Conservation (phyloP, 2,797 vertebrate genomes). For the Aphelocoma californica region DNA sequence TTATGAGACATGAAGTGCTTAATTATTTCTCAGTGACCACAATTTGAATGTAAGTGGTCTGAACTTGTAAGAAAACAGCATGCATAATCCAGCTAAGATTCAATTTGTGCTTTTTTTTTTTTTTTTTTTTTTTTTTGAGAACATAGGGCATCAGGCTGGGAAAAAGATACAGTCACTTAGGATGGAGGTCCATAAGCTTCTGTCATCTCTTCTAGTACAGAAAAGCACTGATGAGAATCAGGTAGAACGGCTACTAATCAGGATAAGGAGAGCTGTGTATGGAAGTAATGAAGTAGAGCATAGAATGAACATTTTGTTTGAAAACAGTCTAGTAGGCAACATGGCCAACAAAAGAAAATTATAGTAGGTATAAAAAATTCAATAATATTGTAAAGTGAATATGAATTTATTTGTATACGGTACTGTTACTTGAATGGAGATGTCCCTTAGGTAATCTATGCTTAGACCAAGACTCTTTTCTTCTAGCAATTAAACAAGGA, state of each 20-base stretch:
- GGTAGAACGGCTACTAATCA: background rate
- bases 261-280: background rate
- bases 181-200: background rate
- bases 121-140: background rate
- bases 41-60: background rate
- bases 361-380: background rate
- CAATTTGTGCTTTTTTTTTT: background rate
- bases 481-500: background rate
- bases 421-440: background rate
- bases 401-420: background rate
- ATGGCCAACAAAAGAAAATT: background rate
- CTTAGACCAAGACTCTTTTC: background rate
- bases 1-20: background rate
- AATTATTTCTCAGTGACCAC: conserved; percentile 11
- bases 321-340: background rate
- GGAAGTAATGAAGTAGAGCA: background rate
- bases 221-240: background rate
- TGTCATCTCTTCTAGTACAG: background rate
- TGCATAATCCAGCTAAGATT: background rate
- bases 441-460: background rate
- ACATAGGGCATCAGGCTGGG: background rate
- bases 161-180: background rate
- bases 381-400: background rate
- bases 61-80: background rate
- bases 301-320: background rate